Evolutionary conservation across 2,113 vertebrate genomes (phyloP).

Genomic region (Toxotes chatareus): DNA sequence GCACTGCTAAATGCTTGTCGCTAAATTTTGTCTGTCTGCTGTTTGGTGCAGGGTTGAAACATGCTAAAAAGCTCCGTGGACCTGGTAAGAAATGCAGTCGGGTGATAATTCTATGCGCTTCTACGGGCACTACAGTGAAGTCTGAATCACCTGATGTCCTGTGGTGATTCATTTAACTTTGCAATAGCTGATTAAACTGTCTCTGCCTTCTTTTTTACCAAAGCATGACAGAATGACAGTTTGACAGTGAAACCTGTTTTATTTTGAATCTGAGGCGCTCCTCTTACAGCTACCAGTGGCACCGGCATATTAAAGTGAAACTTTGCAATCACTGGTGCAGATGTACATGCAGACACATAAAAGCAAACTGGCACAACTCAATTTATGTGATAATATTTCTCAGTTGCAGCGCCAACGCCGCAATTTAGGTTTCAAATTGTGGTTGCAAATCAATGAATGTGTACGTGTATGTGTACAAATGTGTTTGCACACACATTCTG

Average conservation of each 20-base stretch:
- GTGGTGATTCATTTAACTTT: constrained; percentile 72
- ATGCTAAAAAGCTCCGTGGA: neutral
- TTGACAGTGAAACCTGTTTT: constrained; percentile 62
- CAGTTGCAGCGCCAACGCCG: neutral
- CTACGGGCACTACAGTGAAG: constrained; percentile 38
- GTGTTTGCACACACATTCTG: neutral
- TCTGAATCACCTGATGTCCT: constrained; percentile 61
- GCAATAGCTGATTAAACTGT: constrained; percentile 73
- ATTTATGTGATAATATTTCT: constrained; percentile 34
- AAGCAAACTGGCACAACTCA: neutral
- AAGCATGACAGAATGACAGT: constrained; percentile 60
- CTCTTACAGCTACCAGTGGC: constrained; percentile 21
- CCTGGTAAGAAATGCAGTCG: neutral
- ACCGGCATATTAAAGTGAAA: constrained; percentile 40
- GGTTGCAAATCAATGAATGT: constrained; percentile 5
- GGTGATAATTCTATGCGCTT: constrained; percentile 10
- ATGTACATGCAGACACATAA: constrained; percentile 36
- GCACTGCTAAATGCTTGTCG: neutral
- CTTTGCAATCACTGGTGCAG: constrained; percentile 12
- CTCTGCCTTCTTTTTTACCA: constrained; percentile 56
- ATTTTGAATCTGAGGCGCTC: constrained; percentile 32
- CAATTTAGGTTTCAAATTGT: constrained; percentile 32
- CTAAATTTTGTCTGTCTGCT: neutral
- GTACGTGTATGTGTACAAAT: neutral
- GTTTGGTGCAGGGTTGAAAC: neutral